Evolutionary conservation across 30 jellyfish, hydroid and myxozoan genomes (phyloP), one percentile per base, ranked within the genome.

Genomic region (Hydra vulgaris): DNA sequence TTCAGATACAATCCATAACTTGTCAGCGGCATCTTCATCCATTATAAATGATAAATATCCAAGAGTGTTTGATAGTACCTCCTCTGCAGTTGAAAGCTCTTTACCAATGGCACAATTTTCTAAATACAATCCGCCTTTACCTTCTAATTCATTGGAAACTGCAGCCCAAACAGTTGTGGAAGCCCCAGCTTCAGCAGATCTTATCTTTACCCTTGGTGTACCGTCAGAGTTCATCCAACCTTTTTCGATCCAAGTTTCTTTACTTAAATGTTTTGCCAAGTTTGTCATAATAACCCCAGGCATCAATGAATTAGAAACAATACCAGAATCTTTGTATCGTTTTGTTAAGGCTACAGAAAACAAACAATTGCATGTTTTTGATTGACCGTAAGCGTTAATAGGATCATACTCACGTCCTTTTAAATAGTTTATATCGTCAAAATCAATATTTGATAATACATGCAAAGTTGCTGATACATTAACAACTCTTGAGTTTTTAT

Each of bases 1-100:
- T 23, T 69, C 86, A 55, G 92, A 80, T 1, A 78, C 19, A 53
- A 81, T 21, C 96, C 96, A 87, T 21, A 87, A 71, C 71, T 82
- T 77, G 53, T 69, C 23, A 8, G 96, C 88, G 52, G 79, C 67
- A 21, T 70, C 78, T 53, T 54, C 77, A 72, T 87, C 96, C 56
- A 56, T 23, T 5, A 40, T 40, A 40, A 40, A 40, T 40, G 61
- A 12, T 40, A 12, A 5, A 40, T 40, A 40, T 40, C 61, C 61
- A 5, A 40, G 12, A 12, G 12, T 40, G 5, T 40, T 12, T 40
- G 12, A 40, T 3, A 40, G 61, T 40, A 40, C 12, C 12, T 40
- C 12, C 61, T 40, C 61, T 3, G 12, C 61, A 40, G 5, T 40
- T 40, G 61, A 40, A 3, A 3, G 8, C 12, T 40, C 61, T 12